Evolutionary conservation across 2,113 vertebrate genomes (phyloP).

Genomic region (Alligator mississippiensis): DNA sequence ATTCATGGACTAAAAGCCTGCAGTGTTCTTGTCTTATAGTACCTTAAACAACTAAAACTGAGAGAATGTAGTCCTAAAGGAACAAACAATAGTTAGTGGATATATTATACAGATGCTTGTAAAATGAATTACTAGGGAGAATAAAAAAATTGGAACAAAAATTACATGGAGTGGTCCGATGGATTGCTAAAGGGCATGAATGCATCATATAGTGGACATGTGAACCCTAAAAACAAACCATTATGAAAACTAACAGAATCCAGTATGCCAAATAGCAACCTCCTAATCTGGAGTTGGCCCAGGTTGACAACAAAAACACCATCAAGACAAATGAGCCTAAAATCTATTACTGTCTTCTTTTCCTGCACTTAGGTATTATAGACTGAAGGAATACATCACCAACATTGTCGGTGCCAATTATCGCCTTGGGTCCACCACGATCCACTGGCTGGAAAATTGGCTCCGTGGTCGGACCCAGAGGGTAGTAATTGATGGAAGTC

Average conservation of each 20-base stretch:
- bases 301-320: neutral
- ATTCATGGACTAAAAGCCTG: neutral
- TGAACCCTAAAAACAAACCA: constrained; percentile 24
- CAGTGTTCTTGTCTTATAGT: neutral
- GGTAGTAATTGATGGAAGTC: too few relatives aligned
- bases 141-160: constrained; percentile 40
- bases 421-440: too few relatives aligned
- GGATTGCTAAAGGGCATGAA: neutral
- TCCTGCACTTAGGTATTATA: neutral
- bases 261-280: constrained; percentile 36
- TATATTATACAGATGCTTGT: constrained; percentile 8
- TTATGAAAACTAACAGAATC: constrained; percentile 51
- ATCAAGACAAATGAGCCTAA: neutral
- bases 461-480: too few relatives aligned
- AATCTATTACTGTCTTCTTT: neutral
- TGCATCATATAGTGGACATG: neutral
- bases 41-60: neutral
- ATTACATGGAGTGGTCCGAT: constrained; percentile 12
- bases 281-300: constrained; percentile 18
- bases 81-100: neutral
- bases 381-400: constrained; percentile 7
- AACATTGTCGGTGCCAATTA: neutral
- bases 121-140: constrained; percentile 7
- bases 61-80: neutral
- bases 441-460: too few relatives aligned